Conservation (phyloP, 2,888 invertebrate species). For the Plebejus anna region DNA sequence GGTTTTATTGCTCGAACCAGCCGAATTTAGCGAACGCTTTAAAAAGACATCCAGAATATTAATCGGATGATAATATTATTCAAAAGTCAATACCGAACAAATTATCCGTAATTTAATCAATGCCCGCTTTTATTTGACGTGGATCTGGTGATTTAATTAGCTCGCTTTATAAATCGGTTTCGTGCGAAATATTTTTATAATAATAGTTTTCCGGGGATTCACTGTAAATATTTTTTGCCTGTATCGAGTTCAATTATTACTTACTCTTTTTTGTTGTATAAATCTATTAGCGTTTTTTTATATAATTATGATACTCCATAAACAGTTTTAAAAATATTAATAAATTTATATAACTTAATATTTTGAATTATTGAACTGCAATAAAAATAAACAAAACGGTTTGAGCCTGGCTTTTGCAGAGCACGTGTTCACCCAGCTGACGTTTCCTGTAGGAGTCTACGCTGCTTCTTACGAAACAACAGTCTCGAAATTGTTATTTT, state of each 20-base stretch:
- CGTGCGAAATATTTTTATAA: background rate
- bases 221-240: background rate
- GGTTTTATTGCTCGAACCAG: conserved; percentile 74
- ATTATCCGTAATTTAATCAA: conserved; percentile 27
- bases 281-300: background rate
- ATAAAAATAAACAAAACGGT: background rate
- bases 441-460: conserved; percentile 57
- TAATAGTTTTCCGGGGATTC: background rate
- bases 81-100: conserved; percentile 48
- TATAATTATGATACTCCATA: background rate
- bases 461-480: conserved; percentile 42
- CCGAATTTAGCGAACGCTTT: conserved; percentile 63
- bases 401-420: conserved; percentile 28
- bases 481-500: background rate
- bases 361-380: background rate
- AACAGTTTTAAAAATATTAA: no score
- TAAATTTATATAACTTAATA: no score
- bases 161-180: background rate
- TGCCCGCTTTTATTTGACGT: conserved; percentile 19
- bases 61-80: conserved; percentile 75
- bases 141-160: conserved; percentile 24
- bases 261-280: background rate
- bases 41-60: conserved; percentile 73
- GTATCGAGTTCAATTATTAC: background rate
- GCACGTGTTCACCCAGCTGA: conserved; percentile 53